These are phyloP conservation scores for Helicoverpa assulta DNA, from an alignment of 2,888 invertebrate species.

Conservation along the genomic window DNA sequence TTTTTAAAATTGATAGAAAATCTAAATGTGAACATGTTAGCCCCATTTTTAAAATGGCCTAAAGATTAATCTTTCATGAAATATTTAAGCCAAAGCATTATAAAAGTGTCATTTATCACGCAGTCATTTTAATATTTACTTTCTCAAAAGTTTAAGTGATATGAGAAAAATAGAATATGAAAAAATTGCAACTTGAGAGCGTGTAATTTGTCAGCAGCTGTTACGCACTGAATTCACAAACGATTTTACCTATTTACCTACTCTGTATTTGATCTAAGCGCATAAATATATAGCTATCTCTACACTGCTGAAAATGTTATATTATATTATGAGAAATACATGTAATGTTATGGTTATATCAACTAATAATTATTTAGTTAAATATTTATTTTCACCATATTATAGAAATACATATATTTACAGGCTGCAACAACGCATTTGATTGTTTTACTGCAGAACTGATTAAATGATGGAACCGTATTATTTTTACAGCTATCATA, in stretches of 20 bases:
- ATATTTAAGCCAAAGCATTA: not conserved
- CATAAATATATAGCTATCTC: no score
- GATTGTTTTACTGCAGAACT: slow-evolving; percentile 35
- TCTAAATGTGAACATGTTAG: not conserved
- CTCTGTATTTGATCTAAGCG: no score
- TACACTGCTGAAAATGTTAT: no score
- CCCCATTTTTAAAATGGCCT: slow-evolving; percentile 13
- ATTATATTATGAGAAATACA: no score
- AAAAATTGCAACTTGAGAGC: slow-evolving; percentile 8
- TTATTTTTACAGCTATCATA: slow-evolving; percentile 17
- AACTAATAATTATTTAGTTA: no score
- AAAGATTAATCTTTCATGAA: slow-evolving; percentile 1
- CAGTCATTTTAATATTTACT: slow-evolving; percentile 14
- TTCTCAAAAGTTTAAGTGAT: slow-evolving; percentile 10
- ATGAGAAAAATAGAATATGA: slow-evolving; percentile 5
- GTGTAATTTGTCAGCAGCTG: slow-evolving; percentile 30
- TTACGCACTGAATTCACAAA: slow-evolving; percentile 16
- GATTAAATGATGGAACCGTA: not conserved
- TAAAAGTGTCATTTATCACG: slow-evolving; percentile 5
- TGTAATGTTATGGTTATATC: no score
- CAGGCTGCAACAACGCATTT: not conserved
- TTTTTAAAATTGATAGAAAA: slow-evolving; percentile 1
- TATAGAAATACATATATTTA: slow-evolving; percentile 4
- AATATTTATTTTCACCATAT: not conserved
- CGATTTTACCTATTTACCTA: slow-evolving; percentile 15